A percentile compares a stretch with the other conserved stretches of the same genome.
Conservation (phyloP, 2,797 vertebrate species). For the Phrynocephalus guinanensis region DNA sequence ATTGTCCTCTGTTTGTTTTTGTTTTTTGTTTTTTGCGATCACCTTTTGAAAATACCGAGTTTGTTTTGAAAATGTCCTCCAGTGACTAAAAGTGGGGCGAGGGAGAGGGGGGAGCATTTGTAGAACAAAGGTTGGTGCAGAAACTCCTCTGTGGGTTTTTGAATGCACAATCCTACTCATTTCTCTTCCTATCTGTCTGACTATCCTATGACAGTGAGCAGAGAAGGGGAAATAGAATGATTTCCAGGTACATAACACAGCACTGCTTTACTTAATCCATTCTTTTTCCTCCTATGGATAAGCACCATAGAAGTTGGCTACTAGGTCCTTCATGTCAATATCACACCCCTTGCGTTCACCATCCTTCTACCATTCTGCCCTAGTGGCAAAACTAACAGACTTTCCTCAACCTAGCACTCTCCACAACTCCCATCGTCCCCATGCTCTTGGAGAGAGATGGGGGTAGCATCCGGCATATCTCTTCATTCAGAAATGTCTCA, state of each 20-base stretch:
- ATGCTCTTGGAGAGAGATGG: too few relatives aligned
- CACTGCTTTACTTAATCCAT: background rate
- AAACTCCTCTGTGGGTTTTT: conserved; percentile 2
- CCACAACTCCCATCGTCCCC: background rate
- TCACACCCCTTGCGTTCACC: background rate
- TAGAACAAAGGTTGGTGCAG: conserved; percentile 63
- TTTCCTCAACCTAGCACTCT: background rate
- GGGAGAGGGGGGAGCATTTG: conserved; percentile 76
- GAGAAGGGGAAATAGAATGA: background rate
- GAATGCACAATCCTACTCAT: background rate
- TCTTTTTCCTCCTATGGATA: background rate
- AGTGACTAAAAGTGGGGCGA: conserved; percentile 78
- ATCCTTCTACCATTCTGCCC: background rate
- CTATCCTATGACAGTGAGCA: background rate
- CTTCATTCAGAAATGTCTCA: background rate
- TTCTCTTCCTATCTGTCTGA: background rate
- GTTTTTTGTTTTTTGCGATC: conserved; percentile 43
- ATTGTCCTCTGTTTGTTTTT: conserved; percentile 27
- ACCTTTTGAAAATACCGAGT: conserved; percentile 78
- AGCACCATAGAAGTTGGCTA: background rate
- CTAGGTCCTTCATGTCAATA: background rate
- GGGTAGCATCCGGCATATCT: background rate
- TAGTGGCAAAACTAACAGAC: background rate
- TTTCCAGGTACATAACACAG: background rate
- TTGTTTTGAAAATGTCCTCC: conserved; percentile 82